Evolutionary conservation across 2,113 vertebrate species (phyloP).

Genomic region (Calyptomena viridis): DNA sequence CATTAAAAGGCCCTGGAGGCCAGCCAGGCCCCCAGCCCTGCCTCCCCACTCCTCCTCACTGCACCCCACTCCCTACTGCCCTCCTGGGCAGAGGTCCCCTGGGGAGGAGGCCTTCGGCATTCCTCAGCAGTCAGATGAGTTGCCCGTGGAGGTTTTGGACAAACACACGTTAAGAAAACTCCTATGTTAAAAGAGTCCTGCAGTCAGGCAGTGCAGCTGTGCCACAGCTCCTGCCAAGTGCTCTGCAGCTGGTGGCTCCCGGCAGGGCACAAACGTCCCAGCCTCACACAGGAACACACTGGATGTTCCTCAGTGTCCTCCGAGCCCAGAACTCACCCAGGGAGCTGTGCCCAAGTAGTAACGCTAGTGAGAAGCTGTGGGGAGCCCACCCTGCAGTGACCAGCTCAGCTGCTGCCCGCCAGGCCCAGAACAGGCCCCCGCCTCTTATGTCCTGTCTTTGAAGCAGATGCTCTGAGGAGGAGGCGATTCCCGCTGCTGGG

Average conservation of each 20-base stretch:
- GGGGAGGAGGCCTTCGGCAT: not conserved
- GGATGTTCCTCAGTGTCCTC: not conserved
- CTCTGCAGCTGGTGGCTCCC: not conserved
- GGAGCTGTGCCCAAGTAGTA: not conserved
- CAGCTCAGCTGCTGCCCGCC: not conserved
- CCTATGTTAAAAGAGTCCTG: not conserved
- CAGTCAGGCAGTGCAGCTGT: not conserved
- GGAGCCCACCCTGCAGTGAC: not conserved
- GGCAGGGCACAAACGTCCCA: accelerated
- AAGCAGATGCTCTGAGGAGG: not conserved
- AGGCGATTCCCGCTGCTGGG: not conserved
- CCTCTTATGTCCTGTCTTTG: not conserved
- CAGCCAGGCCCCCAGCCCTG: not conserved
- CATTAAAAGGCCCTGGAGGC: not conserved
- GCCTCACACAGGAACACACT: not conserved
- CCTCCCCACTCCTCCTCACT: not conserved
- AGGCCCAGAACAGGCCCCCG: not conserved
- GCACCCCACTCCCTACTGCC: not conserved
- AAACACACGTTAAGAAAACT: not conserved
- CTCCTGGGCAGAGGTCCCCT: accelerated
- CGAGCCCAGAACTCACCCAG: not conserved
- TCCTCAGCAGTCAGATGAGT: not conserved
- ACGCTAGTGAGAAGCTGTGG: slow-evolving; percentile 23
- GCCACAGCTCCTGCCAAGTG: accelerated
- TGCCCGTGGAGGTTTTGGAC: not conserved